Base-by-base conservation (phyloP, 1,140 invertebrate genomes). In the Littorina saxatilis region DNA sequence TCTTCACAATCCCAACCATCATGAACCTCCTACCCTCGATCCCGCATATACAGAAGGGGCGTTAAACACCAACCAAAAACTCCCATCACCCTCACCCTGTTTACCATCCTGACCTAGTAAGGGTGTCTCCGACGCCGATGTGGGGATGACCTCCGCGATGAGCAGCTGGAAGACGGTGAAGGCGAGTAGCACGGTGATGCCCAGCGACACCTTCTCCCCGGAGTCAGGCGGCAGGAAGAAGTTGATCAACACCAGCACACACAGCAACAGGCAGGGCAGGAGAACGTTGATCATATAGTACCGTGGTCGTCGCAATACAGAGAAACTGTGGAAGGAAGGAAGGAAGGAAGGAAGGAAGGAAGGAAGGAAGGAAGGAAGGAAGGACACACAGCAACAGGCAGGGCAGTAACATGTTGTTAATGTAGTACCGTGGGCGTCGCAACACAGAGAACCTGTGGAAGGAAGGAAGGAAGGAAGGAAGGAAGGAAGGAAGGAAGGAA, bases 271-370 rank as follows among this genome's bases (percentile, higher is more conserved):
- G 94, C 98, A 99, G 81, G 99, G 99, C 91, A 99, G 98, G 92
- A 99, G 99, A 89, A 99, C 95, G 95, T 99, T 99, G 95, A 99
- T 99, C 94, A 99, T 99, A 95, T 99, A 99, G 95, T 99, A 99
- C 84, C 99, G 95, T 80, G 98, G 99, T 91, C 98, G 95, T 91
- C 99, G 95, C 91, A 98, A 95, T 93, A 99, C 99, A 92, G 98
- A 96, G 89, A 99, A 97, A 88, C 96, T 96, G 94, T n/a, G 99
- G 99, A 87, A 96, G 93, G 98, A 99, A 88, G 61, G 61, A 63
- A 63, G 61, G 61, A 63, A 63, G 61, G 61, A 63, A 63, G 61
- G 61, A 63, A 63, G 61, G 61, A 63, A 63, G 61, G 61, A 63
- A 63, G 61, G 61, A 63, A 63, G 23, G 61, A 63, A 63, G 61